A percentile compares a stretch with the other conserved stretches of the same genome.
phyloP scores from a whole-genome alignment of 2,113 vertebrate species.

The Neopipo cinnamomea region DNA sequence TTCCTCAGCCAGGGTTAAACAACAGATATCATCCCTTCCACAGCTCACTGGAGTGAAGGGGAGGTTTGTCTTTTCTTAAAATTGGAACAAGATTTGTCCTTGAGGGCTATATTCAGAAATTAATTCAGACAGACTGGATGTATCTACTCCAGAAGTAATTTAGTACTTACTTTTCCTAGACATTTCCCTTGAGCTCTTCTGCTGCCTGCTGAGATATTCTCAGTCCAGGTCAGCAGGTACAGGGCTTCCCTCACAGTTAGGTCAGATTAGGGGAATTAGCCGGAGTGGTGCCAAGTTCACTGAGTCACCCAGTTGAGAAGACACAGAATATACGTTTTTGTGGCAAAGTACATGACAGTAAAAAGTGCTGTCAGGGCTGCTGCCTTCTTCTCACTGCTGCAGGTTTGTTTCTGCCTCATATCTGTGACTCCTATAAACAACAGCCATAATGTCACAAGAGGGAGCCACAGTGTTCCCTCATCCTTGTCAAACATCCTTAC shows the following conservation, averaged over 20 bases:
- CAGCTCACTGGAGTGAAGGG: neutral
- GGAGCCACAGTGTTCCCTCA: neutral
- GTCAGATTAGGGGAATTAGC: neutral
- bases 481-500: neutral
- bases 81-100: neutral
- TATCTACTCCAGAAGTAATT: neutral
- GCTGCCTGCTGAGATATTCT: neutral
- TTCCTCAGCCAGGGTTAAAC: neutral
- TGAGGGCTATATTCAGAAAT: slow-evolving; percentile 8
- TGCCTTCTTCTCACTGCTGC: neutral
- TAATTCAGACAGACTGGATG: neutral
- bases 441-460: neutral
- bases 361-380: neutral
- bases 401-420: neutral
- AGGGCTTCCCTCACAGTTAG: neutral
- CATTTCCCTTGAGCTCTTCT: neutral
- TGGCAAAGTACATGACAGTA: neutral
- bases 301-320: neutral
- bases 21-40: neutral
- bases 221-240: neutral
- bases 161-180: neutral
- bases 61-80: neutral
- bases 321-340: neutral
- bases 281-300: neutral
- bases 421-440: neutral